Conservation (phyloP, 2,888 invertebrate species). For the Meteorus colon region DNA sequence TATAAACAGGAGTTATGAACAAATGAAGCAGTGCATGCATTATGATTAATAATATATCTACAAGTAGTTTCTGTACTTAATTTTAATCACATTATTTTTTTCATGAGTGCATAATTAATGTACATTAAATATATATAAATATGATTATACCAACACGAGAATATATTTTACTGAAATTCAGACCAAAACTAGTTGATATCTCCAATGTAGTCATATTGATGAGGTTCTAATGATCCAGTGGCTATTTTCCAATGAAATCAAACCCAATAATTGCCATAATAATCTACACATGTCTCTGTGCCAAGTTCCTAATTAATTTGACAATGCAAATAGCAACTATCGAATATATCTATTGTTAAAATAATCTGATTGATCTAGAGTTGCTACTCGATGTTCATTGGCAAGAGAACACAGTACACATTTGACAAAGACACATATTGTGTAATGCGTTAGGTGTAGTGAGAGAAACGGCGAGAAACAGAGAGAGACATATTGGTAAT, state of each 20-base stretch:
- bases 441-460: not conserved
- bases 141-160: too few relatives aligned
- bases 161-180: too few relatives aligned
- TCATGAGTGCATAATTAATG: too few relatives aligned
- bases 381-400: conserved; percentile 13
- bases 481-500: not conserved
- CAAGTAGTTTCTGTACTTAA: too few relatives aligned
- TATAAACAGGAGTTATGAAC: too few relatives aligned
- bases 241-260: not conserved
- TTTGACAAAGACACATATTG: conserved; percentile 22
- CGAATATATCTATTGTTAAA: conserved; percentile 30
- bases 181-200: not conserved
- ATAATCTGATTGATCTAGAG: conserved; percentile 34
- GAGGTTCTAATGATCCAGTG: not conserved
- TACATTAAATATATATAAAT: too few relatives aligned
- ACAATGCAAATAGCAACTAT: conserved; percentile 8
- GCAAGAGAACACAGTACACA: not conserved
- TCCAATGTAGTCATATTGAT: not conserved
- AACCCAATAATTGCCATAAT: conserved; percentile 3
- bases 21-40: too few relatives aligned
- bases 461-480: not conserved
- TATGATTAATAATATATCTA: too few relatives aligned
- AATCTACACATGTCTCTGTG: not conserved
- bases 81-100: too few relatives aligned
- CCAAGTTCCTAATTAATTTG: conserved; percentile 26